Percentiles rank a stretch among this genome's conserved stretches.
Evolutionary conservation across 2,797 vertebrate genomes (phyloP).

Genomic region (Hippoglossus hippoglossus): DNA sequence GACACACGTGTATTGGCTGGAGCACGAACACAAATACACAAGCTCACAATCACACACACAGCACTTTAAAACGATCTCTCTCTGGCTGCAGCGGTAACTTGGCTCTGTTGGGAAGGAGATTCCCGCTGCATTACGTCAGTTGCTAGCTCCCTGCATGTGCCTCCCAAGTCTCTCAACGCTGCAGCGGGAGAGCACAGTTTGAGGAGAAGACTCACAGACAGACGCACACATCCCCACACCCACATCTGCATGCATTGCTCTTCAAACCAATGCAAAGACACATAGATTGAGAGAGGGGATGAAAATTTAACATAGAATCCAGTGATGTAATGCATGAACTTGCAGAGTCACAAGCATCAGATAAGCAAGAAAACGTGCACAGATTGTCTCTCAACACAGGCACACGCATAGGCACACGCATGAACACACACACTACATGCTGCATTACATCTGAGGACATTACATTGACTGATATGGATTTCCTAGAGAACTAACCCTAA

Average conservation of each 20-base stretch:
- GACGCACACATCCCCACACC: neutral
- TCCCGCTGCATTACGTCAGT: constrained; percentile 82
- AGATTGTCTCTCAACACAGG: neutral
- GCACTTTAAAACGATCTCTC: constrained; percentile 47
- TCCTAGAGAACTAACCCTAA: too few relatives aligned
- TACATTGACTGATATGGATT: too few relatives aligned
- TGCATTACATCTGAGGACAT: too few relatives aligned
- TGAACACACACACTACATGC: too few relatives aligned
- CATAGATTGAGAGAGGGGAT: neutral
- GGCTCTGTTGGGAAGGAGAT: constrained; percentile 75
- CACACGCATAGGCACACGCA: neutral
- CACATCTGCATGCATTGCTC: constrained; percentile 14
- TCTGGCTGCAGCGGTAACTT: constrained; percentile 70
- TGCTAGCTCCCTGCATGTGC: constrained; percentile 61
- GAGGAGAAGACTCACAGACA: constrained; percentile 36
- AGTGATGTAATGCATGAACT: neutral
- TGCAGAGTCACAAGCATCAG: neutral
- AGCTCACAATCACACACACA: constrained; percentile 18
- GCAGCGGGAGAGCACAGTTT: constrained; percentile 56
- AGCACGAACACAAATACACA: constrained; percentile 22
- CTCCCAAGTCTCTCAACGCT: constrained; percentile 56
- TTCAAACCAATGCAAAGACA: constrained; percentile 1
- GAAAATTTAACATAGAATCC: neutral
- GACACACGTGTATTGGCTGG: constrained; percentile 54
- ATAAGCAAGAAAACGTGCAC: neutral